Conservation (phyloP, 1,140 invertebrate genomes). For the Mycetomoellerius zeteki region DNA sequence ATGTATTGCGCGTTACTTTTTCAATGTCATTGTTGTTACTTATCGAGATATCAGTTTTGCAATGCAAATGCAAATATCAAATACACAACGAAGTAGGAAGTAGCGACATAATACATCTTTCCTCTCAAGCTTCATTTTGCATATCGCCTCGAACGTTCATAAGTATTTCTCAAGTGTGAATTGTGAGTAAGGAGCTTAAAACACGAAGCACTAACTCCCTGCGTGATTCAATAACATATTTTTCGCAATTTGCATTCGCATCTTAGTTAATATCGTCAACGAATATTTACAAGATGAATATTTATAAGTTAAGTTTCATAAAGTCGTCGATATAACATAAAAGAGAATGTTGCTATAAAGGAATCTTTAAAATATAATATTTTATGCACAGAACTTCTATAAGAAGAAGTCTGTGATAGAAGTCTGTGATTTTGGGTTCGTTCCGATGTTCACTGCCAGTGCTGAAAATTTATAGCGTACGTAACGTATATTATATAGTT, state of each 20-base stretch:
- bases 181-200: conserved; percentile 44
- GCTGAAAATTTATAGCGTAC: too few relatives aligned
- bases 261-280: conserved; percentile 2
- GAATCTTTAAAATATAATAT: conserved; percentile 10
- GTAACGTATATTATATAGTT: too few relatives aligned
- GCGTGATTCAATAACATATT: conserved; percentile 57
- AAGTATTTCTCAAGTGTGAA: conserved; percentile 41
- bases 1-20: neutral
- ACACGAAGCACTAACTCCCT: conserved; percentile 28
- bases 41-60: conserved; percentile 25
- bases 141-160: conserved; percentile 31
- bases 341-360: neutral
- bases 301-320: conserved; percentile 4
- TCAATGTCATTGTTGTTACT: conserved; percentile 34
- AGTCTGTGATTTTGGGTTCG: too few relatives aligned
- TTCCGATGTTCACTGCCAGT: too few relatives aligned
- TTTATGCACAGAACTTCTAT: neutral
- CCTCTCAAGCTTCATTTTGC: conserved; percentile 44
- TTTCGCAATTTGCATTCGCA: conserved; percentile 30
- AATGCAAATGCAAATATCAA: conserved; percentile 31
- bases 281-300: conserved; percentile 8
- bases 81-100: conserved; percentile 10
- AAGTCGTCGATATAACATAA: neutral
- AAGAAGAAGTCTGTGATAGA: too few relatives aligned
- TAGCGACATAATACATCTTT: conserved; percentile 26